A percentile compares a stretch with the other conserved stretches of the same genome.
Evolutionary conservation across 1,140 invertebrate genomes (phyloP).

Genomic region (Plodia interpunctella): DNA sequence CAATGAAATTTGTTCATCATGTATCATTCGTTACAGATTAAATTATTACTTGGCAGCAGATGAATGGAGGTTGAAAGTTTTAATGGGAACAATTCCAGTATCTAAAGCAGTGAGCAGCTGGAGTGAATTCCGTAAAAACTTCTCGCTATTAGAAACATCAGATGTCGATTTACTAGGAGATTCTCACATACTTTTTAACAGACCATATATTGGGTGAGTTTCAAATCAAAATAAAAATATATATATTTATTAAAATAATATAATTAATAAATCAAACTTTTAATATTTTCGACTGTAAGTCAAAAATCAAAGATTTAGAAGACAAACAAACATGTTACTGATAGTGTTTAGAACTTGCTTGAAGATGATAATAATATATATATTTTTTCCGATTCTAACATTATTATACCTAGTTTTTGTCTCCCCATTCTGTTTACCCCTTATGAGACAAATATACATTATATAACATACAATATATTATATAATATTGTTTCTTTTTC

Average conservation of each 20-base stretch:
- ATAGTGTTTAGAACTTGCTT: too few species aligned
- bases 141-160: slow-evolving; percentile 57
- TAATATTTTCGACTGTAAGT: too few species aligned
- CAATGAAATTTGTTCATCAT: too few species aligned
- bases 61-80: slow-evolving; percentile 77
- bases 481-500: slow-evolving; percentile 18
- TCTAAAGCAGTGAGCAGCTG: slow-evolving; percentile 66
- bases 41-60: slow-evolving; percentile 80
- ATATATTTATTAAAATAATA: too few species aligned
- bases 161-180: slow-evolving; percentile 77
- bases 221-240: background rate
- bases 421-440: too few species aligned
- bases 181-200: slow-evolving; percentile 76
- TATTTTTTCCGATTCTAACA: too few species aligned
- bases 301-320: background rate
- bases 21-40: slow-evolving; percentile 52
- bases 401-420: too few species aligned
- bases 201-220: slow-evolving; percentile 78
- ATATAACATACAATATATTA: slow-evolving; percentile 8
- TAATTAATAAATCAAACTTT: too few species aligned
- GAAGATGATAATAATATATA: too few species aligned
- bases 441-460: too few species aligned
- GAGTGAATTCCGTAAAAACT: slow-evolving; percentile 72
- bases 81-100: slow-evolving; percentile 65
- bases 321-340: too few species aligned